Conservation (phyloP, 2,888 invertebrate genomes). For the Alviniconcha strummeri region DNA sequence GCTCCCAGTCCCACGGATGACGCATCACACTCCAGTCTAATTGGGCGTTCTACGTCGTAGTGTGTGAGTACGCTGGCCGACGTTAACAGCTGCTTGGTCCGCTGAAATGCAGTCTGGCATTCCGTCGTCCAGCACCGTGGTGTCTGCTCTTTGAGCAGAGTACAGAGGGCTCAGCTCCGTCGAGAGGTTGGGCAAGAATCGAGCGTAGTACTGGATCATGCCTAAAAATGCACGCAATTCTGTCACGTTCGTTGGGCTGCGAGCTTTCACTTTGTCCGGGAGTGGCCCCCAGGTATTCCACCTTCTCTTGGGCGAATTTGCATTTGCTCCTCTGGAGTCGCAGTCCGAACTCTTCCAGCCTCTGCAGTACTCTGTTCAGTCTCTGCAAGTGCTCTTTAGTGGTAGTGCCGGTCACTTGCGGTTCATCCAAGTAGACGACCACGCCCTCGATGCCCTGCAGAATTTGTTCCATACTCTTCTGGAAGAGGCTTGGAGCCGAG, state of each 20-base stretch:
- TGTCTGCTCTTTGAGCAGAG: constrained; percentile 37
- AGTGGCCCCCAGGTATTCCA: constrained; percentile 37
- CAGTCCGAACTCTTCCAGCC: constrained; percentile 21
- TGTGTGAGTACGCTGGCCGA: constrained; percentile 44
- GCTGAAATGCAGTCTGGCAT: constrained; percentile 40
- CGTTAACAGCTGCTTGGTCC: constrained; percentile 44
- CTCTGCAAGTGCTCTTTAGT: constrained; percentile 23
- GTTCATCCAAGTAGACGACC: constrained; percentile 13
- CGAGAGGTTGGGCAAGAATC: constrained; percentile 46
- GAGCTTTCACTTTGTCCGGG: constrained; percentile 13
- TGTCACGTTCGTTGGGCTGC: constrained; percentile 17
- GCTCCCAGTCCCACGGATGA: constrained; percentile 65
- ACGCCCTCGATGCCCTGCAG: too few species aligned
- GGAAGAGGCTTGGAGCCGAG: too few species aligned
- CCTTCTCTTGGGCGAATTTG: constrained; percentile 14
- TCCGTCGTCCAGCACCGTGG: neutral
- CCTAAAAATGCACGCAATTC: constrained; percentile 36
- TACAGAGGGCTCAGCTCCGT: constrained; percentile 48
- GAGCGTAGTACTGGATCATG: constrained; percentile 55
- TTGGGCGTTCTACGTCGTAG: constrained; percentile 51
- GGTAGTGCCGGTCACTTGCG: constrained; percentile 18
- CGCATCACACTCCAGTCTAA: constrained; percentile 70
- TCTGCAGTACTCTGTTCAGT: constrained; percentile 8
- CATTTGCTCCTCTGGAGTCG: neutral
- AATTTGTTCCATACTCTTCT: too few species aligned